Conservation (phyloP, 1,140 invertebrate species). For the Zophobas atratus region DNA sequence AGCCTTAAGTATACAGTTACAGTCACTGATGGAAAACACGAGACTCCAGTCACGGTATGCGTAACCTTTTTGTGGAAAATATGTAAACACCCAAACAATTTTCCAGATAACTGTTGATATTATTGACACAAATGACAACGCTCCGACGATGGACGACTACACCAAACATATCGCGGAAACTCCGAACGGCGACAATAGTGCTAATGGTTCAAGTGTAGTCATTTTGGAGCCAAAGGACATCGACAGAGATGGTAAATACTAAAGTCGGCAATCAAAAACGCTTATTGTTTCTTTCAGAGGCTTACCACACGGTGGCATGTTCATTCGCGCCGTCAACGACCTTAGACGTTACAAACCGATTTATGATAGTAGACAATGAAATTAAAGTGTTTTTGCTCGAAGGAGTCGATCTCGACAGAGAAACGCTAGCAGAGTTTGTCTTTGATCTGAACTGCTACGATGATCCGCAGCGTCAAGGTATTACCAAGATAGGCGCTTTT, state of each 20-base stretch:
- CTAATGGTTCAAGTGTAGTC: conserved; percentile 63
- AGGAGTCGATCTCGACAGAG: conserved; percentile 46
- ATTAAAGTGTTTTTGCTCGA: conserved; percentile 13
- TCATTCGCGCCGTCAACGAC: conserved; percentile 26
- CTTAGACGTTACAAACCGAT: conserved; percentile 28
- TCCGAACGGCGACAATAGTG: conserved; percentile 43
- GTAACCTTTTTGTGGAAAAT: conserved; percentile 55
- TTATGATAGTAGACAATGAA: conserved; percentile 44
- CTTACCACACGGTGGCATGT: conserved; percentile 53
- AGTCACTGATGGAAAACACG: conserved; percentile 31
- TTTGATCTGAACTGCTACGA: conserved; percentile 50
- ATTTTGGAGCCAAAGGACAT: conserved; percentile 67
- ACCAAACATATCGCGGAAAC: conserved; percentile 68
- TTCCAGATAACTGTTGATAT: conserved; percentile 70
- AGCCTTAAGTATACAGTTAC: conserved; percentile 69
- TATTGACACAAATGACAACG: conserved; percentile 71
- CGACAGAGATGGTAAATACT: conserved; percentile 72
- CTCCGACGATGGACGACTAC: conserved; percentile 61
- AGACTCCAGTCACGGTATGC: conserved; percentile 66
- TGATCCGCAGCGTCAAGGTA: conserved; percentile 38
- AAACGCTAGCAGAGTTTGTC: conserved; percentile 40
- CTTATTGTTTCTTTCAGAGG: conserved; percentile 46
- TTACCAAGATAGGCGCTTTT: not conserved
- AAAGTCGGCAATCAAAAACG: conserved; percentile 16
- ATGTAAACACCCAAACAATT: not conserved